A percentile compares a stretch with the other conserved stretches of the same genome.
These are phyloP conservation scores for Clarias gariepinus DNA, from an alignment of 2,113 vertebrate genomes.

Conservation along the genomic window DNA sequence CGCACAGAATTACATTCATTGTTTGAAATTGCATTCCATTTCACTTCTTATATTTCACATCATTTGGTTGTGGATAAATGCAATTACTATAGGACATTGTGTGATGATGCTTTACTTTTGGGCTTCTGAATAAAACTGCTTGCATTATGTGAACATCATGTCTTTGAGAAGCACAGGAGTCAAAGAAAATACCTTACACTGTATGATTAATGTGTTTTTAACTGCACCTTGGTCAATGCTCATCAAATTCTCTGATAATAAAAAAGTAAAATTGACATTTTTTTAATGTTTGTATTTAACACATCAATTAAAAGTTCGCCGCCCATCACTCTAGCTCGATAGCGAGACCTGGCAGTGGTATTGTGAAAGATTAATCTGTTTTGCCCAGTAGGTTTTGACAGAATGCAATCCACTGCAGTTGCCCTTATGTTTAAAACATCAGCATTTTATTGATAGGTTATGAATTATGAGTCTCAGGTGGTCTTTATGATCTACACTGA, in stretches of 20 bases:
- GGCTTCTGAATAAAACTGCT: background rate
- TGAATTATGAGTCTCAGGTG: constrained; percentile 67
- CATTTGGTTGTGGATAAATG: background rate
- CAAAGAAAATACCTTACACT: background rate
- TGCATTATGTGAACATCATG: background rate
- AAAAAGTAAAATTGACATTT: background rate
- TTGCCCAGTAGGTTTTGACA: constrained; percentile 61
- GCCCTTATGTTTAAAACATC: constrained; percentile 68
- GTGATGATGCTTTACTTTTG: background rate
- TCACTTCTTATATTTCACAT: background rate
- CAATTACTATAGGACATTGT: background rate
- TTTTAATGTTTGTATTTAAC: background rate
- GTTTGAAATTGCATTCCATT: background rate
- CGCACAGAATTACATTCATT: background rate
- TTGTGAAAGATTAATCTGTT: constrained; percentile 45
- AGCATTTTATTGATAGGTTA: constrained; percentile 63
- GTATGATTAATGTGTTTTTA: background rate
- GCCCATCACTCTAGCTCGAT: background rate
- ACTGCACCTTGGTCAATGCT: background rate
- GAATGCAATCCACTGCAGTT: constrained; percentile 48
- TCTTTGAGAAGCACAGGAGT: background rate
- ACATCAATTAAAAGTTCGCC: background rate
- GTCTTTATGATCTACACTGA: constrained; percentile 60
- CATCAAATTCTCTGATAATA: background rate
- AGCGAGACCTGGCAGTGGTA: constrained; percentile 1